Evolutionary conservation across 2,797 vertebrate species (phyloP).

Genomic region (Hippopotamyrus pictus): DNA sequence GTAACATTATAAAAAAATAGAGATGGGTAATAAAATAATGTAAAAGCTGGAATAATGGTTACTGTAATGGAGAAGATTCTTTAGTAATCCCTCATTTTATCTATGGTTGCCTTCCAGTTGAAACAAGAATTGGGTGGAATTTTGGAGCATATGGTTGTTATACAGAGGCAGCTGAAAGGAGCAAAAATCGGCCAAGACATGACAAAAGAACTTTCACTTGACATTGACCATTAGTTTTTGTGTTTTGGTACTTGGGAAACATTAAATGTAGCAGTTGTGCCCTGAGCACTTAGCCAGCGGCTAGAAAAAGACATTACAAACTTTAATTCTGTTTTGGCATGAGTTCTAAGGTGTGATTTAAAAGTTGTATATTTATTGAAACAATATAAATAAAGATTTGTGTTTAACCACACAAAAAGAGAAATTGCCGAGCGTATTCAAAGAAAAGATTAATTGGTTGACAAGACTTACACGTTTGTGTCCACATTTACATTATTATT

Average conservation of each 20-base stretch:
- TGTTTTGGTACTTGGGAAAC: background rate
- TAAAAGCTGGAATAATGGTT: background rate
- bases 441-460: background rate
- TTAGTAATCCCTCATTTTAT: background rate
- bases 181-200: background rate
- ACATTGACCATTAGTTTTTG: background rate
- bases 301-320: background rate
- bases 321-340: background rate
- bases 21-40: background rate
- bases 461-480: background rate
- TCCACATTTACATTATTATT: background rate
- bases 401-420: background rate
- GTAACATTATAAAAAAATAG: background rate
- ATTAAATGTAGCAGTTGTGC: background rate
- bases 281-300: background rate
- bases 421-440: background rate
- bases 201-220: background rate
- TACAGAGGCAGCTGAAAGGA: conserved; percentile 38
- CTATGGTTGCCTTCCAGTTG: conserved; percentile 36
- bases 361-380: background rate
- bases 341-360: background rate
- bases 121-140: conserved; percentile 41
- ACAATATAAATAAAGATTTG: background rate
- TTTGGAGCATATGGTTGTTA: conserved; percentile 34
- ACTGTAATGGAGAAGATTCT: background rate